phyloP scores from a whole-genome alignment of 2,113 vertebrate genomes.

The Amazona guildingii region DNA sequence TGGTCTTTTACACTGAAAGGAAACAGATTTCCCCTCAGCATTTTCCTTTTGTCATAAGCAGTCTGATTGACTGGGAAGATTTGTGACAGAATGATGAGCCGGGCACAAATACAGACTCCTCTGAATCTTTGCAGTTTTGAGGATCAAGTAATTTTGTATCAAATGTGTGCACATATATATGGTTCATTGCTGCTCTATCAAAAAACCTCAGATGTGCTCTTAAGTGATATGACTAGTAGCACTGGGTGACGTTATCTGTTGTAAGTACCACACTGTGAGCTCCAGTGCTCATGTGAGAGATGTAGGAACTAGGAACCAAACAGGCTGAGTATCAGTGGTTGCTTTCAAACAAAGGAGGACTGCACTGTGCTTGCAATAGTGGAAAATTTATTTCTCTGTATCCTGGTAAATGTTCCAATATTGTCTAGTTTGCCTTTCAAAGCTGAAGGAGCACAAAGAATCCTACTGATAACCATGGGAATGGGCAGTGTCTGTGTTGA shows the following conservation, averaged over 20 bases:
- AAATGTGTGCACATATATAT: fast-evolving
- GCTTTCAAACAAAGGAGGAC: background rate
- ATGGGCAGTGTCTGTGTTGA: background rate
- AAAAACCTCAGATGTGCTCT: fast-evolving
- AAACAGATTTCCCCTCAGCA: background rate
- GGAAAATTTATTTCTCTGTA: background rate
- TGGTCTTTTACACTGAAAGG: background rate
- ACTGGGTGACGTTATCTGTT: no score
- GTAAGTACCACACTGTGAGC: fast-evolving
- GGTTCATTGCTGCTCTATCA: background rate
- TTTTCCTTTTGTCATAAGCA: background rate
- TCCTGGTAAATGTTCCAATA: background rate
- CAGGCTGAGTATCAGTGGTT: background rate
- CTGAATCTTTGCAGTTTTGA: background rate
- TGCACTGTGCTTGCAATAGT: background rate
- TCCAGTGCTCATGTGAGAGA: background rate
- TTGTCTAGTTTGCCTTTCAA: background rate
- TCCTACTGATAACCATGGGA: background rate
- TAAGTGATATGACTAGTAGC: background rate
- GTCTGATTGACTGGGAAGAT: background rate
- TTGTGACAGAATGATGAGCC: background rate
- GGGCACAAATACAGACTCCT: background rate
- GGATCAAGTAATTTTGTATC: background rate
- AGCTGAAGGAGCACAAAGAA: background rate
- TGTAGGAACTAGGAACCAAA: background rate